Conservation (phyloP, 2,797 vertebrate genomes). For the Premnoplex brunnescens region DNA sequence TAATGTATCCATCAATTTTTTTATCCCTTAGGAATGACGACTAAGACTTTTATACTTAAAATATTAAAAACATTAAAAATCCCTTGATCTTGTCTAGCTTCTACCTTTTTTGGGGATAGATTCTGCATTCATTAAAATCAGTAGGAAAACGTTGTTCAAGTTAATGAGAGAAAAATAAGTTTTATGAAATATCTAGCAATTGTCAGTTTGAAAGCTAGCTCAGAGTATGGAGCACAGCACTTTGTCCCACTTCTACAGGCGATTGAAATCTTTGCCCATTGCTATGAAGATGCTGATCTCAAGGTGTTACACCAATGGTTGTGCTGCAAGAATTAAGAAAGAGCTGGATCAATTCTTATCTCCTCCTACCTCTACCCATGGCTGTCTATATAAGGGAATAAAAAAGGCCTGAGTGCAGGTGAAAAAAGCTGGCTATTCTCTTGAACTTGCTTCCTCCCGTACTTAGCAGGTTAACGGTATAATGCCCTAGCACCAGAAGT, state of each 20-base stretch:
- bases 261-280: not conserved
- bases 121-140: not conserved
- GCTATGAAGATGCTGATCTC: not conserved
- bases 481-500: not conserved
- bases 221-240: not conserved
- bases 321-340: not conserved
- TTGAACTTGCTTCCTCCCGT: not conserved
- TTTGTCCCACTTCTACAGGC: not conserved
- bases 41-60: not conserved
- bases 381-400: not conserved
- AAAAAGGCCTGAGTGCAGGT: not conserved
- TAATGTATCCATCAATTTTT: not conserved
- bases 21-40: conserved; percentile 1
- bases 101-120: not conserved
- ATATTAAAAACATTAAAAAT: not conserved
- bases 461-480: not conserved
- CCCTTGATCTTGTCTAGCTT: not conserved
- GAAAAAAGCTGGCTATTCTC: not conserved
- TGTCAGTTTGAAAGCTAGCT: not conserved
- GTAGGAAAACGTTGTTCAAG: not conserved
- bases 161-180: not conserved
- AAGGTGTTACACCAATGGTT: not conserved
- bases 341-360: not conserved
- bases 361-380: not conserved
- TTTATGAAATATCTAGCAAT: not conserved